Percentiles rank a stretch among this genome's conserved stretches.
These are phyloP conservation scores for Channa striata DNA, from an alignment of 2,797 vertebrate genomes.

Conservation along the genomic window DNA sequence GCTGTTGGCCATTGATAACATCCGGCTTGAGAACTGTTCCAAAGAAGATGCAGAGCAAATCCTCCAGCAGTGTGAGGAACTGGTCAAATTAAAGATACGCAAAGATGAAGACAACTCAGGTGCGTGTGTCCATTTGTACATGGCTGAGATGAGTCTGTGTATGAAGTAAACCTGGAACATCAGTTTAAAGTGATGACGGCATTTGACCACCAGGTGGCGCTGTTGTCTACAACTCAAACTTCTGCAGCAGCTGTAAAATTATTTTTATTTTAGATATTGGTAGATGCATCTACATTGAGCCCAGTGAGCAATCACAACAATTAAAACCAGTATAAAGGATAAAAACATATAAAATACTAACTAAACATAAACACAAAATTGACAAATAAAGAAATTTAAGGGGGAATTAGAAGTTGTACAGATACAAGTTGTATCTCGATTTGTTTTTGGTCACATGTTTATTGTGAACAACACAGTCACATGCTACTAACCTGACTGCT, in stretches of 20 bases:
- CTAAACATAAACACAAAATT: too few relatives aligned
- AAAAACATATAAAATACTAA: background rate
- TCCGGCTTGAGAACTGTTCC: slow-evolving; percentile 93
- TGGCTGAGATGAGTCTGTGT: background rate
- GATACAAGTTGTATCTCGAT: background rate
- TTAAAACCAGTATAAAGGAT: background rate
- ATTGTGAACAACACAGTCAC: background rate
- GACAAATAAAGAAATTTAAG: background rate
- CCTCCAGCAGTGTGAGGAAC: slow-evolving; percentile 94
- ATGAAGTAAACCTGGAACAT: background rate
- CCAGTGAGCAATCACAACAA: background rate
- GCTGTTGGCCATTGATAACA: slow-evolving; percentile 95
- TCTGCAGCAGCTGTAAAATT: background rate
- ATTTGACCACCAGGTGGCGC: slow-evolving; percentile 38
- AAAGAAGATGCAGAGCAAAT: slow-evolving; percentile 96
- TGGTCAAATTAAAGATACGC: slow-evolving; percentile 97
- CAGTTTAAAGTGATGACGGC: background rate
- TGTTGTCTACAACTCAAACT: slow-evolving; percentile 33
- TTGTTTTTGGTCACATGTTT: background rate
- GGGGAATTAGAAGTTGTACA: too few relatives aligned
- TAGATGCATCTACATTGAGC: background rate
- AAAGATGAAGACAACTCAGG: slow-evolving; percentile 99
- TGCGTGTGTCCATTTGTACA: slow-evolving; percentile 39
- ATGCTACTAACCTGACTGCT: background rate
- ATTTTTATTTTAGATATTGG: background rate